phyloP scores from a whole-genome alignment of 2,113 vertebrate genomes.

The Etheostoma cragini region DNA sequence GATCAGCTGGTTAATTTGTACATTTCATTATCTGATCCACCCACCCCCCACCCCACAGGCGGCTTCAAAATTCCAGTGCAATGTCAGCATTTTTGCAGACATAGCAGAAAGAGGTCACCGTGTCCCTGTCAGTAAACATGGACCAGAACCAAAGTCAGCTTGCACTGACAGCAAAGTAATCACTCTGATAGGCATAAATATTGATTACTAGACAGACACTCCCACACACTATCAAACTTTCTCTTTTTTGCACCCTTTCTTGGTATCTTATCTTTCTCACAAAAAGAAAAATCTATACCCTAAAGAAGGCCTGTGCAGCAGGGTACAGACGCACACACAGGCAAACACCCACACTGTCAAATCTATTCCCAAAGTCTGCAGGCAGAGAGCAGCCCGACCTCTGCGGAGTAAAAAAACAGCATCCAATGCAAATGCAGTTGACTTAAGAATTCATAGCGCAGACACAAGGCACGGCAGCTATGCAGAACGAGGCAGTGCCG shows the following conservation, averaged over 20 bases:
- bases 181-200: neutral
- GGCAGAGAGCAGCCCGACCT: constrained; percentile 38
- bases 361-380: constrained; percentile 47
- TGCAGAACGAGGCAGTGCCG: constrained; percentile 57
- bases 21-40: constrained; percentile 54
- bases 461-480: constrained; percentile 50
- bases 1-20: constrained; percentile 50
- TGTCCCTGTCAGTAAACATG: constrained; percentile 19
- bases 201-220: constrained; percentile 14
- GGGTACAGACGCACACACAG: neutral
- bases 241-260: constrained; percentile 1
- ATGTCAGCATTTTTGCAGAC: constrained; percentile 47
- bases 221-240: neutral
- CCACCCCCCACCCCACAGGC: neutral
- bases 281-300: constrained; percentile 23
- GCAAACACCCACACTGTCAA: constrained; percentile 39
- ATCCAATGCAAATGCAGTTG: constrained; percentile 68
- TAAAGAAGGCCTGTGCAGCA: constrained; percentile 18
- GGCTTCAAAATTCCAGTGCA: constrained; percentile 16
- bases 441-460: constrained; percentile 73
- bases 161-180: constrained; percentile 15
- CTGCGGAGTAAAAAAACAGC: constrained; percentile 43
- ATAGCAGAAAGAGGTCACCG: constrained; percentile 40
- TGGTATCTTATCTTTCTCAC: neutral
- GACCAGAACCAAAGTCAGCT: constrained; percentile 13